Evolutionary conservation across 2,888 invertebrate genomes (phyloP).

Genomic region (Pinctada fucata): DNA sequence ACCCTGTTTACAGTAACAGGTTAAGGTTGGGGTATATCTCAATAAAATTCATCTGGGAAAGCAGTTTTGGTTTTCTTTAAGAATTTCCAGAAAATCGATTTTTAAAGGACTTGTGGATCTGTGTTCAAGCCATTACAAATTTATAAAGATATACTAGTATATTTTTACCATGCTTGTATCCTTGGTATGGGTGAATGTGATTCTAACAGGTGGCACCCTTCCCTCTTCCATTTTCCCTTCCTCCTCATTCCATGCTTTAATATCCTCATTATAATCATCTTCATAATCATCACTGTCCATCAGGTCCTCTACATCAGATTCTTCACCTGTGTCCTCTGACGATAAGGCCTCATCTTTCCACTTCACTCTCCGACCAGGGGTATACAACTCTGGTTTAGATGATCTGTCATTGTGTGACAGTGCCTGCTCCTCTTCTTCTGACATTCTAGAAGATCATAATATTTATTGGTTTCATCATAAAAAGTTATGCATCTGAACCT

Average conservation of each 20-base stretch:
- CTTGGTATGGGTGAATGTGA: conserved; percentile 38
- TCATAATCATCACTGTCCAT: conserved; percentile 34
- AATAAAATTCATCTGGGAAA: no score
- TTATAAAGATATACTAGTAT: no score
- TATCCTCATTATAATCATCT: conserved; percentile 4
- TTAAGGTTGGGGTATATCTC: no score
- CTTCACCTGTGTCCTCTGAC: conserved; percentile 20
- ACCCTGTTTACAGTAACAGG: no score
- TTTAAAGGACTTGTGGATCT: no score
- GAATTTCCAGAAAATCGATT: no score
- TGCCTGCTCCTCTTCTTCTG: neutral
- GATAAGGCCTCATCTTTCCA: conserved; percentile 8
- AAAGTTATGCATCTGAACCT: no score
- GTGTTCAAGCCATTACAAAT: no score
- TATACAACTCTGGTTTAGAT: neutral
- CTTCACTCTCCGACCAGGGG: conserved; percentile 9
- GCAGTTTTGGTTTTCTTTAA: no score
- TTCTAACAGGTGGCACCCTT: conserved; percentile 2
- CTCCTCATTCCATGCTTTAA: conserved; percentile 9
- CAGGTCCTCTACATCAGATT: conserved; percentile 20
- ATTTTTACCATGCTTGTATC: no score
- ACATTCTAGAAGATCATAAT: neutral
- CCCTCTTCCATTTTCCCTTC: neutral
- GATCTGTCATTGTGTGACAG: neutral
- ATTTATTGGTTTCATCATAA: neutral